Evolutionary conservation across 1,140 invertebrate genomes (phyloP).

Genomic region (Leptonema lineaticorne): DNA sequence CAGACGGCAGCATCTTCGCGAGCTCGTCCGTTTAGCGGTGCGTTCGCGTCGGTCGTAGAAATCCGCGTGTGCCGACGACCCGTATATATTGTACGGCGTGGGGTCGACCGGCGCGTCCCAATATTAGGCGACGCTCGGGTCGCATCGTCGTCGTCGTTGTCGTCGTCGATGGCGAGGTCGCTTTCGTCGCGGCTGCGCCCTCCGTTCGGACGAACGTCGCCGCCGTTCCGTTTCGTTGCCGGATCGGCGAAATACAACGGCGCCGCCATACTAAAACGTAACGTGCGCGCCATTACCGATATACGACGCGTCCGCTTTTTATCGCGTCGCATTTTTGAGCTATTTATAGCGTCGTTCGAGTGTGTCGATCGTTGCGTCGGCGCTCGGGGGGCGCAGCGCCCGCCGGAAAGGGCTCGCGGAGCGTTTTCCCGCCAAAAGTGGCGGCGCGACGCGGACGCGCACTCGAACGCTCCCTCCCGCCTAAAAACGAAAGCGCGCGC

Average conservation of each 20-base stretch:
- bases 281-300: constrained; percentile 37
- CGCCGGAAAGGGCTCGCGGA: background rate
- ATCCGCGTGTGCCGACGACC: no score
- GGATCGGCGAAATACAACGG: constrained; percentile 38
- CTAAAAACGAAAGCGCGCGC: no score
- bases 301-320: constrained; percentile 30
- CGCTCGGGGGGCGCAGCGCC: background rate
- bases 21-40: no score
- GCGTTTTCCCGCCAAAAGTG: constrained; percentile 42
- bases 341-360: constrained; percentile 24
- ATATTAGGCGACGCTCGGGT: no score
- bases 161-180: no score
- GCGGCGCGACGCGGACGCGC: background rate
- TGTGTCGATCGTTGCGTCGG: background rate
- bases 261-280: background rate
- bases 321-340: constrained; percentile 23
- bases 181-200: background rate
- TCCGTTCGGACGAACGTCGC: background rate
- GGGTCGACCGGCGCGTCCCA: background rate
- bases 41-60: no score
- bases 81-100: no score
- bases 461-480: no score
- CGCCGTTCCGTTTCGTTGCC: constrained; percentile 35
- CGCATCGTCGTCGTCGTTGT: no score
- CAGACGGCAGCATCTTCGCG: no score